phyloP scores from a whole-genome alignment of 2,888 invertebrate genomes.

The Metacarcinus magister region DNA sequence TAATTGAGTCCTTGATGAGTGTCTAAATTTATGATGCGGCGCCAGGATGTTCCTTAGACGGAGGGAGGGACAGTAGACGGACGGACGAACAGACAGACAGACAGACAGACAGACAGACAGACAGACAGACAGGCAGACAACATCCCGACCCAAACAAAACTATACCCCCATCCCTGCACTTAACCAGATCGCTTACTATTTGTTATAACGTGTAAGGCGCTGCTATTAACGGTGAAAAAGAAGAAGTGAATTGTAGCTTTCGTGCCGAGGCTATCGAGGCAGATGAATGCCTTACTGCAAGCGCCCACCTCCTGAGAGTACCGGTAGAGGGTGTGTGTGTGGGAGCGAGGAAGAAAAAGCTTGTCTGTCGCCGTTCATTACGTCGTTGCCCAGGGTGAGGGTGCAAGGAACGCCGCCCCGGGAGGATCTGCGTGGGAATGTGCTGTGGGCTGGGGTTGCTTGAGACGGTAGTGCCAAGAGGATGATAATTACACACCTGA shows the following conservation, averaged over 20 bases:
- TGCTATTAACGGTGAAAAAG: constrained; percentile 9
- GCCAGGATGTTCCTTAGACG: not conserved
- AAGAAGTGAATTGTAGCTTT: constrained; percentile 40
- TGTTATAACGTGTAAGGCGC: constrained; percentile 46
- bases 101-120: not conserved
- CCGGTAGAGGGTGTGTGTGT: constrained; percentile 43
- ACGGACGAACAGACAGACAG: not conserved
- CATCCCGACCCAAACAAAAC: not conserved
- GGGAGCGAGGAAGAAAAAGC: constrained; percentile 40
- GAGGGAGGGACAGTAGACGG: not conserved
- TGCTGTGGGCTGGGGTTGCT: not conserved
- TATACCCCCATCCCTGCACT: not conserved
- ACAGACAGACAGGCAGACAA: not conserved
- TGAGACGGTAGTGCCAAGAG: constrained; percentile 43
- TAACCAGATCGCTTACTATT: constrained; percentile 35
- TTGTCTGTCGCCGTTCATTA: constrained; percentile 49
- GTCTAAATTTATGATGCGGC: not conserved
- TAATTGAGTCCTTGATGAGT: not conserved
- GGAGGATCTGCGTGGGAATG: constrained; percentile 39
- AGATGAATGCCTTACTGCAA: constrained; percentile 37
- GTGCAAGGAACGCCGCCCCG: constrained; percentile 27
- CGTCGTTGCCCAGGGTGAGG: constrained; percentile 47
- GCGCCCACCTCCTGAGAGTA: constrained; percentile 2
- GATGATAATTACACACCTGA: not conserved
- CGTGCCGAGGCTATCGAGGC: constrained; percentile 42